Base-by-base conservation (phyloP, 1,140 invertebrate genomes). In the Drosophila navojoa region DNA sequence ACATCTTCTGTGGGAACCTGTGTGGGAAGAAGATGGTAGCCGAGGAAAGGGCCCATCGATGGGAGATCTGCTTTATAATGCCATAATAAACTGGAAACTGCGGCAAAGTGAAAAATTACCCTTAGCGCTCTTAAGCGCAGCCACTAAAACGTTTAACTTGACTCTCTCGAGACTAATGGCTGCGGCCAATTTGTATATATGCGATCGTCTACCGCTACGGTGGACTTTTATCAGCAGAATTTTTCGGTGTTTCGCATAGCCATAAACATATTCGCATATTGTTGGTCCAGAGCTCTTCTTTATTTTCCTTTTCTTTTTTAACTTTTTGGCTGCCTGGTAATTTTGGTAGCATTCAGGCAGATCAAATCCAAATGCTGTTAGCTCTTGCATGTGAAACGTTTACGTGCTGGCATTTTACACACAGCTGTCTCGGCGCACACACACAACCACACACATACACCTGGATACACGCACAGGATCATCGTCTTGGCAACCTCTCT, bases 91-190 rank as follows among this genome's bases (percentile, higher is more conserved):
- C 80, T 76, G 74, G 74, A 82, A 76, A 70, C 82, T 84, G 80
- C 76, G 74, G 77, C 79, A 81, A 81, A 81, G 60, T 71, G 69
- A 71, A 71, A 63, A 71, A 71, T 71, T 54, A 71, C 49, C 52
- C 63, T 58, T 45, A 55, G 50, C 35, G 68, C 52, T 78, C 71
- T 82, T 82, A 86, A 85, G 74, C 81, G 81, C 68, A 86, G 81
- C 77, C 81, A 86, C 81, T 87, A 87, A 89, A 89, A 89, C 84
- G 84, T 89, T 89, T 89, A 89, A 89, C 70, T 85, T 81, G 66
- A 70, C 85, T 73, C 50, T 75, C 50, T 75, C 79, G 76, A 77
- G 84, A 89, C 84, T 87, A 87, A 87, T 87, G 82, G 82, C 73
- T 47, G 42, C 62, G 63, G 72, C 79, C 84, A 84, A 89, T 89